Percentiles rank a stretch among this genome's conserved stretches.
Conservation (phyloP, 2,113 vertebrate species). For the Hemiscyllium ocellatum region DNA sequence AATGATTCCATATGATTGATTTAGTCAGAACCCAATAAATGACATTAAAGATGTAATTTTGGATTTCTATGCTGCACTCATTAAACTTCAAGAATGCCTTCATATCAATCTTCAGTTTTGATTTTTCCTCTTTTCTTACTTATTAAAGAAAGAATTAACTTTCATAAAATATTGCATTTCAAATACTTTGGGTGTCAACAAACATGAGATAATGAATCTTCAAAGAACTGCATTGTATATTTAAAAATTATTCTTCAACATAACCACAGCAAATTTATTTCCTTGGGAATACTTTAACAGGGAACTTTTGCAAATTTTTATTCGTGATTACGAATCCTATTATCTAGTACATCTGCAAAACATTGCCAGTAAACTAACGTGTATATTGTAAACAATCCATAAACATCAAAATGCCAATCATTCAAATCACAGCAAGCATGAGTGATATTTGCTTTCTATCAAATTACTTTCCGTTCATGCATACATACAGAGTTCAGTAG, state of each 20-base stretch:
- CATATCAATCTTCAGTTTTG: not conserved
- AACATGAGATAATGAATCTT: not conserved
- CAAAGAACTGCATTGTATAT: not conserved
- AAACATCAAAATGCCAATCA: not conserved
- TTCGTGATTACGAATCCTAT: not conserved
- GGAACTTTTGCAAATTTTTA: not conserved
- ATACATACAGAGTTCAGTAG: not conserved
- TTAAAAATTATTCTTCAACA: not conserved
- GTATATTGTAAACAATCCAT: not conserved
- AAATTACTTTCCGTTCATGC: conserved; percentile 18
- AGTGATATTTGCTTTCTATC: not conserved
- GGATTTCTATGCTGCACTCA: not conserved
- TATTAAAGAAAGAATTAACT: not conserved
- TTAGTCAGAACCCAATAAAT: not conserved
- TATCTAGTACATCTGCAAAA: not conserved
- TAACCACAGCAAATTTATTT: not conserved
- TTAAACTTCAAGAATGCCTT: not conserved
- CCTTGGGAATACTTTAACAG: not conserved
- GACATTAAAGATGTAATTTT: not conserved
- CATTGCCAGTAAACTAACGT: not conserved
- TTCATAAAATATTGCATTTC: not conserved
- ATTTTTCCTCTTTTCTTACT: not conserved
- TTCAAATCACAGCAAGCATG: not conserved
- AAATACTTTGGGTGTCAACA: not conserved
- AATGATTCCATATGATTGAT: not conserved